Percentiles rank a stretch among this genome's conserved stretches.
Evolutionary conservation across 2,888 invertebrate genomes (phyloP).

Genomic region (Timema cristinae): DNA sequence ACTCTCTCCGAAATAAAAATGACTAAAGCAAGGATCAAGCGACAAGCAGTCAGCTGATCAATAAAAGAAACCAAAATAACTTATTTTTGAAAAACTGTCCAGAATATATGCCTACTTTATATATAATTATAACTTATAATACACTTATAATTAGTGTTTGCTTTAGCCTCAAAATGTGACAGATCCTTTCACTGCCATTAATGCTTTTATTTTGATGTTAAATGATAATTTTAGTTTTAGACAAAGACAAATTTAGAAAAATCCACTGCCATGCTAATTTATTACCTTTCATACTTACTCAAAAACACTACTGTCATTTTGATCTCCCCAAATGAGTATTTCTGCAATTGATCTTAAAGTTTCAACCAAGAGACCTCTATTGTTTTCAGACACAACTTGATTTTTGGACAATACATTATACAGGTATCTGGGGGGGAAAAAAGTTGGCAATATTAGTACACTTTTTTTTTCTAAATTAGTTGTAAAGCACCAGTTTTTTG

Average conservation of each 20-base stretch:
- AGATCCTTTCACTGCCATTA: too few species aligned
- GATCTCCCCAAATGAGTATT: slow-evolving; percentile 99
- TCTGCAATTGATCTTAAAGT: slow-evolving; percentile 96
- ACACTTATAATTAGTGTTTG: too few species aligned
- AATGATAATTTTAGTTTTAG: slow-evolving; percentile 24
- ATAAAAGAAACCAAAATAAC: too few species aligned
- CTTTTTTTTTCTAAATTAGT: slow-evolving; percentile 8
- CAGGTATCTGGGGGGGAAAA: slow-evolving; percentile 59
- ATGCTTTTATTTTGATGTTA: too few species aligned
- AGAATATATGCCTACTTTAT: too few species aligned
- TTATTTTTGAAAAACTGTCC: too few species aligned
- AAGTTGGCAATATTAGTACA: slow-evolving; percentile 29
- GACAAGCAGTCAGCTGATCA: too few species aligned
- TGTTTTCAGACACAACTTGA: slow-evolving; percentile 90
- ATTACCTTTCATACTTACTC: slow-evolving; percentile 68
- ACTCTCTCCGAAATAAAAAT: too few species aligned
- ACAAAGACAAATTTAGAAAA: not conserved
- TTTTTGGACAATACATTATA: slow-evolving; percentile 91
- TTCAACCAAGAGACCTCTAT: slow-evolving; percentile 92
- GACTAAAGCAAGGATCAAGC: too few species aligned
- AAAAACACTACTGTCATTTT: slow-evolving; percentile 98
- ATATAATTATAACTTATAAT: too few species aligned
- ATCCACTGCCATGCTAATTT: not conserved
- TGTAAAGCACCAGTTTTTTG: slow-evolving; percentile 11
- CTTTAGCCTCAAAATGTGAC: too few species aligned